Evolutionary conservation across 2,113 vertebrate genomes (phyloP).

Genomic region (Uropsilus gracilis): DNA sequence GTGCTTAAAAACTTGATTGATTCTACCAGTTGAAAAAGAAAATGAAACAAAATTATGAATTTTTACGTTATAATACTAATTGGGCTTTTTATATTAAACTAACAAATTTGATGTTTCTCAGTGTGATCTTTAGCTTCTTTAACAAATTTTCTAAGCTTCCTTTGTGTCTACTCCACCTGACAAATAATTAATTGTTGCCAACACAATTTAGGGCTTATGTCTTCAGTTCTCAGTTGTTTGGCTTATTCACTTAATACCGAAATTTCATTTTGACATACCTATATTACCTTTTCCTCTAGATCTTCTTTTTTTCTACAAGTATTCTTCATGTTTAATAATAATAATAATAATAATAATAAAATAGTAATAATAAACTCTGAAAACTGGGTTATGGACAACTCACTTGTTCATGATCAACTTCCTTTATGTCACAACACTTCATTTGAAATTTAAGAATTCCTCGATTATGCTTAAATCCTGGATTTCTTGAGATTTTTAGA

Average conservation of each 20-base stretch:
- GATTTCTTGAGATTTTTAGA: background rate
- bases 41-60: background rate
- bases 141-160: background rate
- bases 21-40: background rate
- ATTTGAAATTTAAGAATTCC: background rate
- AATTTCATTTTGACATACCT: background rate
- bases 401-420: background rate
- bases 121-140: background rate
- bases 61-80: no score
- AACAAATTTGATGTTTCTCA: background rate
- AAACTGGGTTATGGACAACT: no score
- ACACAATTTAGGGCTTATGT: no score
- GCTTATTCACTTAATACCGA: background rate
- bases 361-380: background rate
- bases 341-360: background rate
- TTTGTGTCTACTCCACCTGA: background rate
- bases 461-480: background rate
- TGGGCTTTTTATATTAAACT: background rate
- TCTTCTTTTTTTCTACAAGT: background rate
- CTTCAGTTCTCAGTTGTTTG: background rate
- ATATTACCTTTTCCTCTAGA: no score
- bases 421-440: background rate
- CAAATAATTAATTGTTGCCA: background rate
- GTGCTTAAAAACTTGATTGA: background rate
- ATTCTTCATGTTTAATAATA: background rate